Base-by-base conservation (phyloP, 2,888 invertebrate genomes). In the Biston stratarius region DNA sequence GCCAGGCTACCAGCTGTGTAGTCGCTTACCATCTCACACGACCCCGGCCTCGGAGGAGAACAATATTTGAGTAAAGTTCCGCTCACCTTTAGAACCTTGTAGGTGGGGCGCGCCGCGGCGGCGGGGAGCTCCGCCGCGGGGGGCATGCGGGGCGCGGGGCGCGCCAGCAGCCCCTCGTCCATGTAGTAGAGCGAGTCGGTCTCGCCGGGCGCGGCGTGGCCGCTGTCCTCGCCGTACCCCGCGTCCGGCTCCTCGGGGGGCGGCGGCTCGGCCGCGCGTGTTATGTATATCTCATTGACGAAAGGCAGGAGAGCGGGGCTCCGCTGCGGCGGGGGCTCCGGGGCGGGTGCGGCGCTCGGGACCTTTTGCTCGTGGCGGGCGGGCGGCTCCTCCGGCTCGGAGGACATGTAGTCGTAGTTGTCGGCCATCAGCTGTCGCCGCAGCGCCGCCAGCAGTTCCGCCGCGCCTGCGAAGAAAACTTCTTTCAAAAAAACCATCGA, bases 351-450 rank as follows among this genome's bases (percentile, higher is more conserved):
- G 33, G 55, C 44, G 12, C 15, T 51, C 33, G 42, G 38, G 10
- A 24, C n/a, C n/a, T 34, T 2, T n/a, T n/a, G 34, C 36, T 51
- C 14, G 56, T 11, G 51, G 38, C 34, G n/a, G n/a, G 53, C 40
- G 38, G 40, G 34, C 33, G 58, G 58, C 12, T 75, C 77, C 0
- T 66, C 68, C 12, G 67, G 66, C 12, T 72, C 74, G 6, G 68
- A 53, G 0, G 76, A 63, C 67, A 74, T 67, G 68, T 89, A 89
- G 71, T 88, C 88, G 66, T 88, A 87, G 77, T 88, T 88, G 65
- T 87, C 76, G 2, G 70, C 62, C 81, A 85, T 85, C 34, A 88
- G 79, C 63, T 85, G 80, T 6, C 81, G 76, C 0, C 86, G 80
- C 33, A 87, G 68, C 9, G 67, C 64, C 5, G 68, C 70, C 6